These are phyloP conservation scores for Platysternon megacephalum DNA, from an alignment of 2,113 vertebrate species.

Conservation along the genomic window DNA sequence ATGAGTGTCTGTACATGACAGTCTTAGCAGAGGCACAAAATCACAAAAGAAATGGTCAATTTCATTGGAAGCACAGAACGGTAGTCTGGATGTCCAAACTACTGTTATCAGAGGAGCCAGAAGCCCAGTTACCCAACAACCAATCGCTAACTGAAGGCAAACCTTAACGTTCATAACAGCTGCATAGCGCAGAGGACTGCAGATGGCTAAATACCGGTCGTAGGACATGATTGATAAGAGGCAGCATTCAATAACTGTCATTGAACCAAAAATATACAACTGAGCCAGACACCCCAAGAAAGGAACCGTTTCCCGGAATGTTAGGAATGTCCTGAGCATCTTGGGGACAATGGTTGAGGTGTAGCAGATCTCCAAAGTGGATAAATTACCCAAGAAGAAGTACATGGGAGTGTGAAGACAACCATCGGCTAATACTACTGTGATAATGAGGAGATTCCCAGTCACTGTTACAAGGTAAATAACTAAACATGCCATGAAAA, in stretches of 20 bases:
- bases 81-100: too few species aligned
- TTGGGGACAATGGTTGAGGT: conserved; percentile 38
- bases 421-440: neutral
- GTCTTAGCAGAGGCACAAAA: too few species aligned
- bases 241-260: too few species aligned
- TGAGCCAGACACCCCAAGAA: too few species aligned
- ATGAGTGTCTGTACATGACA: too few species aligned
- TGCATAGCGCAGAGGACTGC: neutral
- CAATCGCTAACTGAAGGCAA: neutral
- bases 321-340: conserved; percentile 41
- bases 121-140: neutral
- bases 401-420: conserved; percentile 52
- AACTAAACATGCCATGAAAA: neutral
- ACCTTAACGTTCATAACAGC: neutral
- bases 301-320: too few species aligned
- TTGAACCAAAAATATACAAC: too few species aligned
- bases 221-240: neutral
- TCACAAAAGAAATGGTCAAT: too few species aligned
- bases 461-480: neutral
- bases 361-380: conserved; percentile 48
- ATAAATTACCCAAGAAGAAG: conserved; percentile 51
- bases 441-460: conserved; percentile 31
- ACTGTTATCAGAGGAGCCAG: too few species aligned
- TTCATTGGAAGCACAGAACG: too few species aligned
- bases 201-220: neutral